Base-by-base conservation (phyloP, 1,140 invertebrate species). In the Diploscapter pachys region DNA sequence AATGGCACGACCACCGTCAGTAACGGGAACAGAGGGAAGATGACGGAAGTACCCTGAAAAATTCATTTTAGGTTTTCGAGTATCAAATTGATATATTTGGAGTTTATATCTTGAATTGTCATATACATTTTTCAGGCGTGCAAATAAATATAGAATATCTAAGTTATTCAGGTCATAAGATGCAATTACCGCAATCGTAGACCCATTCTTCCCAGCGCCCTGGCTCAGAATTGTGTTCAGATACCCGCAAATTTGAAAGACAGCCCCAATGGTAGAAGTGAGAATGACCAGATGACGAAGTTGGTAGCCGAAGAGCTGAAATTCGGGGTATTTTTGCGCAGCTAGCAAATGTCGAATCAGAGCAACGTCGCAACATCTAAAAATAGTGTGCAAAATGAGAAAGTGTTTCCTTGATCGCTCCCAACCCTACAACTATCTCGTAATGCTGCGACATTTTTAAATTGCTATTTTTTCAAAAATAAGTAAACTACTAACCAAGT, bases 181-280 rank as follows among this genome's bases (percentile, higher is more conserved):
- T 31, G 31, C 31, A 77, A 5, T 66, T 49, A 85, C 93, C 87
- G 93, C 93, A 77, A 95, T 92, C 73, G 93, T 94, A 76, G 93
- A 95, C 87, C 95, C 95, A 89, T 98, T 98, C 89, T 95, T 96
- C 83, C 95, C 95, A 82, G 93, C 91, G 87, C 95, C 95, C 86
- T 94, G 94, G 84, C 91, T 91, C 85, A 94, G 91, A 65, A 83
- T 82, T 61, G 84, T 81, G 71, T 77, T 79, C 74, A 79, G 69
- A 84, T 82, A 86, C 48, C 67, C 71, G 31, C 5, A 11, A 50
- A 82, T 62, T 70, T 85, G 83, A 55, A 69, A 81, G 11, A 81
- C 8, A 11, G 68, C 59, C 1, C 59, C 68, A 5, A 83, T 6
- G 9, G 81, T 53, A 31, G 76, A 76, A 9, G 53, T 61, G 53